Evolutionary conservation across 2,797 vertebrate species (phyloP).

Genomic region (Passerculus sandwichensis): DNA sequence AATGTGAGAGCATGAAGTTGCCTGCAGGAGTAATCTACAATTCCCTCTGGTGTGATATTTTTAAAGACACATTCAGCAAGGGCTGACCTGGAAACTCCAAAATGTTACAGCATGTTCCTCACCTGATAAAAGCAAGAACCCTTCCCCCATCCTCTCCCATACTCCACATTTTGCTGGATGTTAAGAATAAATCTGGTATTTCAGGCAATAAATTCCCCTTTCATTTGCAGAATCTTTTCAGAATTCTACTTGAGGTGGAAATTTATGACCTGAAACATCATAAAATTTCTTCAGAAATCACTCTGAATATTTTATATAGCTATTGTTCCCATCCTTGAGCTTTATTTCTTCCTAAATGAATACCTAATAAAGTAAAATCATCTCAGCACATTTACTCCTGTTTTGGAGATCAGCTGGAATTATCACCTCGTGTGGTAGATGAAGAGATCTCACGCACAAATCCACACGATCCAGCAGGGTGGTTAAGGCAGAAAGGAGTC

Average conservation of each 20-base stretch:
- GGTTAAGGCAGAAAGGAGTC: neutral
- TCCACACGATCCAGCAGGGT: rapidly evolving
- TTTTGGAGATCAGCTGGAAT: neutral
- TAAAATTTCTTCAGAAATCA: constrained; percentile 31
- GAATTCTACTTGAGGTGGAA: constrained; percentile 3
- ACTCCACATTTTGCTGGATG: neutral
- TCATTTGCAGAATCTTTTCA: neutral
- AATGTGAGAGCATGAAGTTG: neutral
- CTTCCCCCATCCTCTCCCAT: neutral
- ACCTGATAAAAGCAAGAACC: neutral
- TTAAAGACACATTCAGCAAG: neutral
- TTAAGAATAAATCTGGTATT: neutral
- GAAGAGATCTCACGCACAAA: neutral
- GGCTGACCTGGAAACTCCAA: neutral
- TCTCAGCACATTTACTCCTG: neutral
- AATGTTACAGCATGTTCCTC: neutral
- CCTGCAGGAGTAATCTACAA: neutral
- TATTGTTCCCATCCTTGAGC: constrained; percentile 1
- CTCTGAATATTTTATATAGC: constrained; percentile 1
- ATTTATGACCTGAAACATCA: constrained; percentile 38
- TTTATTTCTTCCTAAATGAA: constrained; percentile 26
- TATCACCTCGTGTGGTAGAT: neutral
- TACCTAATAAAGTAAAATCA: constrained; percentile 6
- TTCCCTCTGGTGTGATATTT: neutral
- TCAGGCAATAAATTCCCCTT: neutral